Evolutionary conservation across 2,113 vertebrate genomes (phyloP).

Genomic region (Anolis sagrei): DNA sequence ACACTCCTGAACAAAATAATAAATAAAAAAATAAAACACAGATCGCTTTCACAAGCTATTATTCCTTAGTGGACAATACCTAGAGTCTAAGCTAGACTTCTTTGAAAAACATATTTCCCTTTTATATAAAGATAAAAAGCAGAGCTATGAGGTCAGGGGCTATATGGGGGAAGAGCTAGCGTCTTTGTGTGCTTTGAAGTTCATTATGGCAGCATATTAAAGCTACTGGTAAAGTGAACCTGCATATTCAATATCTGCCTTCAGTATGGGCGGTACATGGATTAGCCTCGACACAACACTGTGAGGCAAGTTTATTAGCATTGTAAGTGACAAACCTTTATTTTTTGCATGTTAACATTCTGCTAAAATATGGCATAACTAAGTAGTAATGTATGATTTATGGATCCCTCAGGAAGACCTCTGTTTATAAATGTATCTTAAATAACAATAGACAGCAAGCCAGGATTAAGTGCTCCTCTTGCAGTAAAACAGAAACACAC

Average conservation of each 20-base stretch:
- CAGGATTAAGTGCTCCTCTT: conserved; percentile 39
- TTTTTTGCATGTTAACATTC: conserved; percentile 45
- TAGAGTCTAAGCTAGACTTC: conserved; percentile 57
- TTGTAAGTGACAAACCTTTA: conserved; percentile 49
- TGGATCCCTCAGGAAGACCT: conserved; percentile 48
- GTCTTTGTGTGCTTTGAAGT: conserved; percentile 86
- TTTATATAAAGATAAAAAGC: conserved; percentile 80
- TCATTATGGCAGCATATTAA: conserved; percentile 81
- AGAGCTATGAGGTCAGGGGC: conserved; percentile 79
- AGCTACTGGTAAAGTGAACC: conserved; percentile 76
- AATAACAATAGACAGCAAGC: conserved; percentile 54
- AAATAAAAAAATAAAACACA: conserved; percentile 65
- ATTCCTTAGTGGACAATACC: conserved; percentile 63
- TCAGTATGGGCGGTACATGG: conserved; percentile 52
- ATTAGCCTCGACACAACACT: conserved; percentile 43
- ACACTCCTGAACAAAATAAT: conserved; percentile 59
- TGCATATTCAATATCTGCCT: conserved; percentile 66
- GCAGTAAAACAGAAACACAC: conserved; percentile 23
- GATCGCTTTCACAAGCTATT: conserved; percentile 67
- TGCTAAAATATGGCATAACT: conserved; percentile 49
- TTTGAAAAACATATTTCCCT: conserved; percentile 77
- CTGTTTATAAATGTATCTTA: conserved; percentile 49
- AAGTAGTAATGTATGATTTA: conserved; percentile 57
- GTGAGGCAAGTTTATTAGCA: conserved; percentile 29
- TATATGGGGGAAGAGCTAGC: conserved; percentile 72